These are phyloP conservation scores for Drosophila sp. DNA, from an alignment of 1,140 invertebrate genomes.

Conservation along the genomic window DNA sequence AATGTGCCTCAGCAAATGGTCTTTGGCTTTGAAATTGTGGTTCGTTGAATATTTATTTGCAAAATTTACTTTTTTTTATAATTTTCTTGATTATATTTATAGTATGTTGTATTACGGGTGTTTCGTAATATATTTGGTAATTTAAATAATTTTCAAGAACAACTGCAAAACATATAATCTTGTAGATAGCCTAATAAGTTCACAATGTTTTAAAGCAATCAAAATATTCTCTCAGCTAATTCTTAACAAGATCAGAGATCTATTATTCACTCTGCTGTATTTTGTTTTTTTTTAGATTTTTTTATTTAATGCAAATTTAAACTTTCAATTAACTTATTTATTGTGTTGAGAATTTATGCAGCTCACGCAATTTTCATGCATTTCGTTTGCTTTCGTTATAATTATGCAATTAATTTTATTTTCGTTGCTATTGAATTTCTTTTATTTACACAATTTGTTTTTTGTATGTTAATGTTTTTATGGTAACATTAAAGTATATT, in stretches of 20 bases:
- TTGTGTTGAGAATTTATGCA: constrained; percentile 71
- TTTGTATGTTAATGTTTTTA: constrained; percentile 1
- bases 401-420: constrained; percentile 64
- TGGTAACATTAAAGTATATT: constrained; percentile 43
- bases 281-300: constrained; percentile 4
- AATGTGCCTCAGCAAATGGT: constrained; percentile 14
- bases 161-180: neutral
- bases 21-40: constrained; percentile 38
- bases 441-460: constrained; percentile 27
- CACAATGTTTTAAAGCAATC: neutral
- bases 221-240: too few relatives aligned
- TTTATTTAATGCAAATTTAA: constrained; percentile 11
- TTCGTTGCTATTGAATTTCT: constrained; percentile 20
- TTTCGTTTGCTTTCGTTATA: constrained; percentile 54
- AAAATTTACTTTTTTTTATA: constrained; percentile 8
- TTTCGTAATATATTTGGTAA: too few relatives aligned
- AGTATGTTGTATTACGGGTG: neutral
- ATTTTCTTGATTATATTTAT: constrained; percentile 7
- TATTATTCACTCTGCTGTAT: constrained; percentile 32
- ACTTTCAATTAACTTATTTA: constrained; percentile 59
- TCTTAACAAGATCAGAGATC: too few relatives aligned
- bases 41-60: constrained; percentile 49
- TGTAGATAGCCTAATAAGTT: neutral
- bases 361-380: constrained; percentile 70
- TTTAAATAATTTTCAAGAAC: neutral